phyloP scores from a whole-genome alignment of 2,797 vertebrate genomes.

The Aldrovandia affinis region DNA sequence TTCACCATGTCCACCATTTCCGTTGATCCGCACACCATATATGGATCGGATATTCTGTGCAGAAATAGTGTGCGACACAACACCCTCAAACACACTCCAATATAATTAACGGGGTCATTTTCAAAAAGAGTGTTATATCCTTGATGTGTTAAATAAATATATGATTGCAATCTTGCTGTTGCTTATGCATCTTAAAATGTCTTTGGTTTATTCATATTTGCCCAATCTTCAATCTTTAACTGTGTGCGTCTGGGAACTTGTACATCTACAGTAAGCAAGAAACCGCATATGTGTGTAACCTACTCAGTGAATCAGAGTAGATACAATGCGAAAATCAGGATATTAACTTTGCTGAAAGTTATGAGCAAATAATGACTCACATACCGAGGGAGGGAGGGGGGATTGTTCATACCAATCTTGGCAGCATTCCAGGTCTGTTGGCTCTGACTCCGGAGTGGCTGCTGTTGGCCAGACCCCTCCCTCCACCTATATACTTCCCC shows the following conservation, averaged over 20 bases:
- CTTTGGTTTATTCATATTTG: background rate
- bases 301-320: conserved; percentile 35
- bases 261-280: conserved; percentile 20
- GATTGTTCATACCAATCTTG: conserved; percentile 65
- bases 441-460: conserved; percentile 66
- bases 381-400: conserved; percentile 20
- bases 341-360: conserved; percentile 45
- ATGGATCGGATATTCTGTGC: background rate
- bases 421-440: conserved; percentile 72
- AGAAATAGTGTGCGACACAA: background rate
- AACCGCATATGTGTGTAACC: conserved; percentile 11
- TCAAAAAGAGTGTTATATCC: background rate
- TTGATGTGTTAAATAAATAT: background rate
- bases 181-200: background rate
- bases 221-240: conserved; percentile 48
- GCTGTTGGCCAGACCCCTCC: conserved; percentile 48
- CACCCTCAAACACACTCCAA: background rate
- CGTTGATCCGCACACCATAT: background rate
- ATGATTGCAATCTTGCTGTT: background rate
- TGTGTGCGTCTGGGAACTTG: background rate
- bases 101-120: background rate
- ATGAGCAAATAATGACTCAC: conserved; percentile 58
- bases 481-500: conserved; percentile 59
- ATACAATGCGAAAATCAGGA: conserved; percentile 28
- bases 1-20: background rate